Conservation (phyloP, 2,797 vertebrate genomes). For the Streptopelia turtur region DNA sequence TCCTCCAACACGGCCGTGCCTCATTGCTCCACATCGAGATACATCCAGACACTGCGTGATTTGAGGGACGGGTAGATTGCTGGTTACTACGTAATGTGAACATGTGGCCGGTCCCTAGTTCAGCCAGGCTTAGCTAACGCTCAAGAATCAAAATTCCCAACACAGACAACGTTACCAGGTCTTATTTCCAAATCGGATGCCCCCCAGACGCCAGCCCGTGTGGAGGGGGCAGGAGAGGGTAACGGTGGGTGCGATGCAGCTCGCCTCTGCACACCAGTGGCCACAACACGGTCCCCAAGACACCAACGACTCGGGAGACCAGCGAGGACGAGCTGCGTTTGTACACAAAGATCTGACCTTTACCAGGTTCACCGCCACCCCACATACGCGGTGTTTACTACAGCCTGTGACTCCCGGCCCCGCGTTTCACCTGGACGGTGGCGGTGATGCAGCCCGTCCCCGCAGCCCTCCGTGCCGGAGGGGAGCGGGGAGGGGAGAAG, state of each 20-base stretch:
- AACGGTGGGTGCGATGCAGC: background rate
- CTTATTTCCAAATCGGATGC: background rate
- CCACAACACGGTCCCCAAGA: background rate
- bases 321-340: background rate
- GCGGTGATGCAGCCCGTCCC: background rate
- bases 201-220: background rate
- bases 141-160: background rate
- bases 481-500: too few relatives aligned
- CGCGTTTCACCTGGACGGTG: background rate
- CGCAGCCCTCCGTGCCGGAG: background rate
- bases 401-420: background rate
- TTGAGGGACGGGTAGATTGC: rapidly evolving
- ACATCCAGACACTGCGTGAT: background rate
- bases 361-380: background rate
- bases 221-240: background rate
- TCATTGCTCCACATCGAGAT: background rate
- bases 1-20: background rate
- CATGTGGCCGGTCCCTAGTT: background rate
- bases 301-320: background rate
- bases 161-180: background rate
- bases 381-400: background rate
- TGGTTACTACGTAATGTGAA: background rate
- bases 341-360: background rate
- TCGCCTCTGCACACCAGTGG: background rate
- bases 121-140: background rate